Evolutionary conservation across 2,113 vertebrate species (phyloP), one percentile per base, ranked within the genome.

Genomic region (Galbula dea): DNA sequence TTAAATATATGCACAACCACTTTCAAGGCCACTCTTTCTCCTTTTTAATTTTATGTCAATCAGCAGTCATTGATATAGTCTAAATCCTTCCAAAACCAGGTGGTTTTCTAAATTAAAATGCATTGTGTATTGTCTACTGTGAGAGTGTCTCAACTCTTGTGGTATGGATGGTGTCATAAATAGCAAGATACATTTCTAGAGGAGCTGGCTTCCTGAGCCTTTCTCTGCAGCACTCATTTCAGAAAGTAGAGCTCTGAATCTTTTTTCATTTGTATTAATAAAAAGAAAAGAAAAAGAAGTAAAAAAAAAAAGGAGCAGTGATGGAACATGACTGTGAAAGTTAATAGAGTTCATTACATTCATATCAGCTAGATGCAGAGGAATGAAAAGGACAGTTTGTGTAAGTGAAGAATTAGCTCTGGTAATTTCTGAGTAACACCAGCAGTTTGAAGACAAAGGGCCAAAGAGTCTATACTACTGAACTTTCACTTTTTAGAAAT

Each of bases 21-120:
- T 92, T 90, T 19, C 86, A 76, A 75, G 86, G 58, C 80, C 72
- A 12, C 14, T 72, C 55, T 84, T 89, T 46, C 54, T 87, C 67
- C 21, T 55, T 91, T 93, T 89, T 92, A 92, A 67, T 94, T 91
- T 95, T 74, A 63, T 80, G 86, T 87, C 94, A 94, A 18, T 90
- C 84, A 91, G 84, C 30, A 21, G 71, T 89, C 22, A 12, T 15
- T 68, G 73, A 68, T 57, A 57, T 71, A 65, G 61, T 45, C 51
- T 76, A 61, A 94, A 85, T 55, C 63, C 45, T 89, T 90, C 88
- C 51, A 34, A 62, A 94, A 67, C 3, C 48, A 27, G 52, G 20
- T 27, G 43, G 48, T 88, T 39, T 24, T 63, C 57, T 52, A 23
- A 93, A 91, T 88, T 86, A 86, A 81, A 90, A 91, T 92, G 86